Percentiles rank a stretch among this genome's conserved stretches.
Conservation (phyloP, 2,888 invertebrate genomes). For the Anagyrus pseudococci region DNA sequence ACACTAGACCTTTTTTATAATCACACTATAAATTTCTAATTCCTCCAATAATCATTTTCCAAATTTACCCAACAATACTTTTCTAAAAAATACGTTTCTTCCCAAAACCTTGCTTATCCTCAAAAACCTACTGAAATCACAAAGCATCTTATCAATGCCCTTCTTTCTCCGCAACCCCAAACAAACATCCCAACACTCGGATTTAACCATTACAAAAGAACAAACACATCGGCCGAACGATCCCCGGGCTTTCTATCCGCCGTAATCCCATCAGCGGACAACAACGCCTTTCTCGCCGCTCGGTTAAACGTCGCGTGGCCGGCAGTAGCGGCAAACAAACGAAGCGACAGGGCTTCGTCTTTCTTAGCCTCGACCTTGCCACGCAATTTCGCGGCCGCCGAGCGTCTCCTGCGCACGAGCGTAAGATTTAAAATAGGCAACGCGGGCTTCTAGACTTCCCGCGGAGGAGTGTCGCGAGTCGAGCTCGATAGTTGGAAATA, state of each 20-base stretch:
- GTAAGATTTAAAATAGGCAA: constrained; percentile 12
- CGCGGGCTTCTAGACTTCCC: not conserved
- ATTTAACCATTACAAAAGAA: not conserved
- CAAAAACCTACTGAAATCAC: too few relatives aligned
- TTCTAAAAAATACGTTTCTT: not conserved
- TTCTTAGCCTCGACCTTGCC: constrained; percentile 24
- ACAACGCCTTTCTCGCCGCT: too few relatives aligned
- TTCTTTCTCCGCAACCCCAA: not conserved
- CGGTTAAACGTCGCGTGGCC: not conserved
- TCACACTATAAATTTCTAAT: not conserved
- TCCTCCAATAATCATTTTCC: not conserved
- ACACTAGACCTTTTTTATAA: constrained; percentile 9
- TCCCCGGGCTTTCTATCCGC: too few relatives aligned
- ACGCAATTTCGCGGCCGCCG: constrained; percentile 26
- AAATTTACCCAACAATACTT: not conserved
- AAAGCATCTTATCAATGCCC: not conserved
- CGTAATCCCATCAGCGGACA: too few relatives aligned
- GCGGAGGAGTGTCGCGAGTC: not conserved
- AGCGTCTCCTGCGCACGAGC: not conserved
- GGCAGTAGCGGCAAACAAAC: not conserved
- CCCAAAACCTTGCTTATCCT: not conserved
- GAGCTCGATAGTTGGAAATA: not conserved
- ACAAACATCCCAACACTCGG: not conserved
- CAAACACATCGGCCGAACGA: not conserved
- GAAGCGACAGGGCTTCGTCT: constrained; percentile 27